phyloP scores from a whole-genome alignment of 2,113 vertebrate species.

The Murina feae region DNA sequence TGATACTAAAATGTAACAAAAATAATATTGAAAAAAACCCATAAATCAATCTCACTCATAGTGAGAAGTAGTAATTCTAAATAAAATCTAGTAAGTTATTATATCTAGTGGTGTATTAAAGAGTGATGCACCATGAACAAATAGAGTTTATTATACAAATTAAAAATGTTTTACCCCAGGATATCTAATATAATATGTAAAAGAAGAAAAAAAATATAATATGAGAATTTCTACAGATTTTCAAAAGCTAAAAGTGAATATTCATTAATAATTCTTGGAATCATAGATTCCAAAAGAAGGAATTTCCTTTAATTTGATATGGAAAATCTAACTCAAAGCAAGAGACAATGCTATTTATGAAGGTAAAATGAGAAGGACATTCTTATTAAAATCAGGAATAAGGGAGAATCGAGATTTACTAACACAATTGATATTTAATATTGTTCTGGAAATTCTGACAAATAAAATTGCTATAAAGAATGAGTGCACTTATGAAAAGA shows the following conservation, averaged over 20 bases:
- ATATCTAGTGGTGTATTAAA: background rate
- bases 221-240: background rate
- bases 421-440: background rate
- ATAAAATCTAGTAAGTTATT: background rate
- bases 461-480: slow-evolving; percentile 5
- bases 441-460: slow-evolving; percentile 18
- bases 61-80: slow-evolving; percentile 24
- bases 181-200: slow-evolving; percentile 10
- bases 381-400: background rate
- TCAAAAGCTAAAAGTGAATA: slow-evolving; percentile 27
- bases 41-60: background rate
- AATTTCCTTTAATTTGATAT: slow-evolving; percentile 2
- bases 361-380: background rate
- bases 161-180: background rate
- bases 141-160: background rate
- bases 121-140: slow-evolving; percentile 15
- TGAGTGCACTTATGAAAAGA: background rate
- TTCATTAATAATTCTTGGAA: slow-evolving; percentile 16
- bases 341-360: background rate
- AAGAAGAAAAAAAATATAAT: slow-evolving; percentile 18
- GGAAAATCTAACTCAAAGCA: slow-evolving; percentile 18
- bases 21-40: background rate
- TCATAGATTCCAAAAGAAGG: background rate
- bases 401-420: background rate
- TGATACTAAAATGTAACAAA: background rate